Percentiles rank a stretch among this genome's conserved stretches.
Evolutionary conservation across 2,113 vertebrate genomes (phyloP).

Genomic region (Sciurus niger): DNA sequence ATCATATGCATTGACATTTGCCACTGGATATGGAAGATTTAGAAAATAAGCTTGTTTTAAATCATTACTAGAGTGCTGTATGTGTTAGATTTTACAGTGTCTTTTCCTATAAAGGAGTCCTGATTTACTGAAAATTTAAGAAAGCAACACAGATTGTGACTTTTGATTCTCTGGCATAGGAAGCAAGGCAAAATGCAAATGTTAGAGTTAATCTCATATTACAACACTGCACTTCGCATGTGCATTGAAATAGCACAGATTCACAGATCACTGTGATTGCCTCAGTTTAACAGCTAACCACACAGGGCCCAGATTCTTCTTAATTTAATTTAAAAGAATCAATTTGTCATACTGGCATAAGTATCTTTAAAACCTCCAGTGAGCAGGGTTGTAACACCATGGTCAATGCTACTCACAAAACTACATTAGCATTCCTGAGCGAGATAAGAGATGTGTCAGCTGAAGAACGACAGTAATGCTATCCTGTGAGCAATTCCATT

Average conservation of each 20-base stretch:
- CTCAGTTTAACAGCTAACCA: neutral
- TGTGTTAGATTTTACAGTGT: neutral
- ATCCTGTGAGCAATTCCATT: no score
- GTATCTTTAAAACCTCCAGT: no score
- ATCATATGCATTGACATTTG: constrained; percentile 82
- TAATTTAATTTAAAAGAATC: no score
- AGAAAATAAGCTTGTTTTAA: constrained; percentile 79
- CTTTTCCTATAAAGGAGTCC: constrained; percentile 34
- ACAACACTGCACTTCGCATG: neutral
- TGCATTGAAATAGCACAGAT: neutral
- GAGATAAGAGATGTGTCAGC: no score
- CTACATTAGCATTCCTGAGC: no score
- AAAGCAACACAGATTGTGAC: constrained; percentile 69
- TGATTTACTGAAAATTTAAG: constrained; percentile 33
- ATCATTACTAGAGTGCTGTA: constrained; percentile 66
- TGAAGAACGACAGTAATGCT: neutral
- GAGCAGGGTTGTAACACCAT: no score
- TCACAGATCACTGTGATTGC: neutral
- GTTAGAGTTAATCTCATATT: constrained; percentile 49
- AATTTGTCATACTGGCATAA: no score
- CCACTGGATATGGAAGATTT: constrained; percentile 73
- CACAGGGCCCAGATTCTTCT: neutral
- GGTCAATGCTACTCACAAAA: no score
- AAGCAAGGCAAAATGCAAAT: constrained; percentile 63
- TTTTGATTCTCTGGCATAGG: constrained; percentile 58